A percentile compares a stretch with the other conserved stretches of the same genome.
phyloP scores from a whole-genome alignment of 2,888 invertebrate species.

The Macroteleia sp. region DNA sequence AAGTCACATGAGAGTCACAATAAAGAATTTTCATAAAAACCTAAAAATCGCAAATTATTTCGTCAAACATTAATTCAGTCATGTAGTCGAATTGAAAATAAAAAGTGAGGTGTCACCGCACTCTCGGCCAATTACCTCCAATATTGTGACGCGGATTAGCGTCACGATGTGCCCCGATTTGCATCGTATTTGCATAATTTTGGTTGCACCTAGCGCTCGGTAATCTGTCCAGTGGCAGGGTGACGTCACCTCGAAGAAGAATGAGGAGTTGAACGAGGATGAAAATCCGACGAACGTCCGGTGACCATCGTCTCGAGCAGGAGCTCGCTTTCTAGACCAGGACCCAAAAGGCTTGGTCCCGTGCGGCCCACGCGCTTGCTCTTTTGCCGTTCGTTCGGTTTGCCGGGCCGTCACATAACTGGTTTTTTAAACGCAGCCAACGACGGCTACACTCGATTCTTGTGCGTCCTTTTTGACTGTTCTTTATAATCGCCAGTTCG shows the following conservation, averaged over 20 bases:
- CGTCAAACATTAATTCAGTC: slow-evolving; percentile 45
- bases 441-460: slow-evolving; percentile 76
- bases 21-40: too few species aligned
- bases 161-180: slow-evolving; percentile 79
- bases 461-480: slow-evolving; percentile 77
- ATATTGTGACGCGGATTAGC: slow-evolving; percentile 83
- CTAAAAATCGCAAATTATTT: slow-evolving; percentile 44
- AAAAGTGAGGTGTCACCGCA: slow-evolving; percentile 69
- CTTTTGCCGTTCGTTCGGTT: slow-evolving; percentile 55
- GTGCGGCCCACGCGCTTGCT: slow-evolving; percentile 82
- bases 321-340: slow-evolving; percentile 31
- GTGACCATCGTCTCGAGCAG: slow-evolving; percentile 33
- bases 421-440: slow-evolving; percentile 83
- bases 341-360: slow-evolving; percentile 70
- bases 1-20: too few species aligned
- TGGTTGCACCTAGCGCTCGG: slow-evolving; percentile 76
- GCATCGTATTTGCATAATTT: slow-evolving; percentile 83
- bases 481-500: slow-evolving; percentile 83
- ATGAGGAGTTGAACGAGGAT: slow-evolving; percentile 21
- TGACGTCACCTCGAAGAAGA: slow-evolving; percentile 69
- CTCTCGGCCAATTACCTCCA: slow-evolving; percentile 82
- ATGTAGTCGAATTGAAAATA: slow-evolving; percentile 40
- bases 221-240: slow-evolving; percentile 69
- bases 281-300: slow-evolving; percentile 39
- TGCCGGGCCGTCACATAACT: slow-evolving; percentile 78